These are phyloP conservation scores for Ceratitis capitata DNA, from an alignment of 1,140 invertebrate species.

Conservation along the genomic window DNA sequence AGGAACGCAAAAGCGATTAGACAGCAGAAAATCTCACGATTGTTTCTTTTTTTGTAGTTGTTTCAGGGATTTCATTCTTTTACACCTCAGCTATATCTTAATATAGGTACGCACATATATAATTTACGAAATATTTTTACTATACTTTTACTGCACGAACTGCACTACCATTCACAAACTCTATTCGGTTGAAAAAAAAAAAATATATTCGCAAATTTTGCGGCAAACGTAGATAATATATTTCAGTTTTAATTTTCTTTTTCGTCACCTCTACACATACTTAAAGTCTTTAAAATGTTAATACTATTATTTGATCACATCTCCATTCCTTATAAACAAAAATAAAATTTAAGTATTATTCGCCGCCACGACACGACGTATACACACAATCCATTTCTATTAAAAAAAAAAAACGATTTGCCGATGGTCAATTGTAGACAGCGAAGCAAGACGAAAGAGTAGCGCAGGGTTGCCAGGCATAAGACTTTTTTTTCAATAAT, in stretches of 20 bases:
- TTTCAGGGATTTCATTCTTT: not conserved
- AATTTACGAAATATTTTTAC: not conserved
- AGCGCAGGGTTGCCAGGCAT: not conserved
- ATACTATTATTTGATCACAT: constrained; percentile 17
- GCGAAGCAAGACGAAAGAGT: not conserved
- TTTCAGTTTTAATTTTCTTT: not conserved
- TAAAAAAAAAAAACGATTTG: not conserved
- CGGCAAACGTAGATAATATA: not conserved
- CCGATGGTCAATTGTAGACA: not conserved
- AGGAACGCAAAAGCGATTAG: not conserved
- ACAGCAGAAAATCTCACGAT: not conserved
- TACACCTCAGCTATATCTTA: not conserved
- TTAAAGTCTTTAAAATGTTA: not conserved
- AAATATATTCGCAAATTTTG: not conserved
- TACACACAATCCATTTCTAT: not conserved
- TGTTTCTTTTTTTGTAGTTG: not conserved
- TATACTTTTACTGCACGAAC: not conserved
- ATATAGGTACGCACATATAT: not conserved
- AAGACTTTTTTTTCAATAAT: no score
- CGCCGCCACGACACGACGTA: constrained; percentile 7
- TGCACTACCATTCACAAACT: not conserved
- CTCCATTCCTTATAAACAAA: not conserved
- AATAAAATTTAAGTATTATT: not conserved
- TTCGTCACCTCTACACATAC: not conserved
- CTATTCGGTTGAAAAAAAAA: not conserved